Conservation (phyloP, 2,797 vertebrate species). For the Neosalanx taihuensis region DNA sequence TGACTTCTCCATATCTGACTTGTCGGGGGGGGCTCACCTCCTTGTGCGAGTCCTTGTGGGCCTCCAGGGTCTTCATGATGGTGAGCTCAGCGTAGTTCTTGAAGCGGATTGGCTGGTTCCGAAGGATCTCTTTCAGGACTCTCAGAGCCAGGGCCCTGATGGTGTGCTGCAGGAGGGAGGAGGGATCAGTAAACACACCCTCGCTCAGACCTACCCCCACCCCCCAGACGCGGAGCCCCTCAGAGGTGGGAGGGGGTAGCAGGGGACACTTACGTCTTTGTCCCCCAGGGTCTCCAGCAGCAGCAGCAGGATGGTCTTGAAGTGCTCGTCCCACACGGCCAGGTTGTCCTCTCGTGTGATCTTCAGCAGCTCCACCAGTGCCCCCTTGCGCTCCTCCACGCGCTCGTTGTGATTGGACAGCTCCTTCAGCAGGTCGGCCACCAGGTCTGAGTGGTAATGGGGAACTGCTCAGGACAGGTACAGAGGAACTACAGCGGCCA, state of each 20-base stretch:
- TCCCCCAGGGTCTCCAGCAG: constrained; percentile 96
- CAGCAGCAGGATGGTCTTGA: constrained; percentile 95
- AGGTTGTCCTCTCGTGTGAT: constrained; percentile 91
- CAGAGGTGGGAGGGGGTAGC: not conserved
- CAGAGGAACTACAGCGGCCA: constrained; percentile 1
- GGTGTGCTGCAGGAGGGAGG: constrained; percentile 77
- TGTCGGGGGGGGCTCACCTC: constrained; percentile 74
- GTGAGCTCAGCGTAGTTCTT: constrained; percentile 98
- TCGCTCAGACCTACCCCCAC: not conserved
- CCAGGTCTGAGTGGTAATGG: constrained; percentile 90
- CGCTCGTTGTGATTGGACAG: constrained; percentile 97
- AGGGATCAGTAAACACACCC: not conserved
- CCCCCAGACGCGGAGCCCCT: not conserved
- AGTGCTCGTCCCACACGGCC: constrained; percentile 97
- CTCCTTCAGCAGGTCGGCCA: constrained; percentile 94
- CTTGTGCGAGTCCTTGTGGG: constrained; percentile 98
- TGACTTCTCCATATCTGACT: not conserved
- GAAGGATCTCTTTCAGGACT: constrained; percentile 93
- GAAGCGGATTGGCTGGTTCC: constrained; percentile 94
- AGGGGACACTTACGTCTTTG: constrained; percentile 78
- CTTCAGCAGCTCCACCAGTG: constrained; percentile 92
- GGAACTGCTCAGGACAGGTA: constrained; percentile 63
- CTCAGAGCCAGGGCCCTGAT: constrained; percentile 91
- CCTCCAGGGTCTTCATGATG: constrained; percentile 99
- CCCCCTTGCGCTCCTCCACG: constrained; percentile 90